These are phyloP conservation scores for Aegithalos caudatus DNA, from an alignment of 2,113 vertebrate genomes.

Conservation along the genomic window DNA sequence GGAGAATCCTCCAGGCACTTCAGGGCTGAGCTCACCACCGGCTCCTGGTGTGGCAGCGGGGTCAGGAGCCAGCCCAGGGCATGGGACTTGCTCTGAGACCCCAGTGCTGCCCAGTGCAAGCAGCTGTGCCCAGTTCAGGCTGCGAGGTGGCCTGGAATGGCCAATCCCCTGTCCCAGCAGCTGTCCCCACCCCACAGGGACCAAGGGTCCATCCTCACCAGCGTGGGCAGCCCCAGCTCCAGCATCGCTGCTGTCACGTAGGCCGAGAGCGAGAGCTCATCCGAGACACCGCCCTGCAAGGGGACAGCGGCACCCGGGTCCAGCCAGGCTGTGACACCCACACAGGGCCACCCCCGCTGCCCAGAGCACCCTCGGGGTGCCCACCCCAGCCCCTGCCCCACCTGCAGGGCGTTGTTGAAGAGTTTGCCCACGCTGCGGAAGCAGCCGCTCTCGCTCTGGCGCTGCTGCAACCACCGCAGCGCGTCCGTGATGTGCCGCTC, in stretches of 20 bases:
- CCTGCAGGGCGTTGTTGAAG: slow-evolving; percentile 68
- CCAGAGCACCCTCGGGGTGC: fast-evolving
- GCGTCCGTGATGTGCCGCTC: slow-evolving; percentile 57
- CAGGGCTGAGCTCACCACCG: background rate
- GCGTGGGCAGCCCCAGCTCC: background rate
- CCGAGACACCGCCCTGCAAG: background rate
- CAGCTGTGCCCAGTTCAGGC: fast-evolving
- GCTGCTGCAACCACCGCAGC: slow-evolving; percentile 54
- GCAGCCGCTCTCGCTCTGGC: slow-evolving; percentile 69
- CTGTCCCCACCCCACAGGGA: fast-evolving
- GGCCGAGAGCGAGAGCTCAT: background rate
- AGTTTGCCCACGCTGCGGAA: slow-evolving; percentile 74
- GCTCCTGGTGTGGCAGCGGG: background rate
- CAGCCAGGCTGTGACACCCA: fast-evolving
- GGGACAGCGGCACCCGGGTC: fast-evolving
- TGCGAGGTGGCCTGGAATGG: background rate
- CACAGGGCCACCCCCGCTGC: background rate
- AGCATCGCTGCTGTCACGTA: background rate
- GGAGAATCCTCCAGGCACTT: background rate
- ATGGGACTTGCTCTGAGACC: fast-evolving
- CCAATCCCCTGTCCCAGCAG: background rate
- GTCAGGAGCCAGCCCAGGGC: background rate
- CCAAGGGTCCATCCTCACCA: background rate
- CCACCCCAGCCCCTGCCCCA: background rate
- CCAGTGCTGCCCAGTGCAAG: background rate